These are phyloP conservation scores for Cephus rjabovi DNA, from an alignment of 2,888 invertebrate species.

Conservation along the genomic window DNA sequence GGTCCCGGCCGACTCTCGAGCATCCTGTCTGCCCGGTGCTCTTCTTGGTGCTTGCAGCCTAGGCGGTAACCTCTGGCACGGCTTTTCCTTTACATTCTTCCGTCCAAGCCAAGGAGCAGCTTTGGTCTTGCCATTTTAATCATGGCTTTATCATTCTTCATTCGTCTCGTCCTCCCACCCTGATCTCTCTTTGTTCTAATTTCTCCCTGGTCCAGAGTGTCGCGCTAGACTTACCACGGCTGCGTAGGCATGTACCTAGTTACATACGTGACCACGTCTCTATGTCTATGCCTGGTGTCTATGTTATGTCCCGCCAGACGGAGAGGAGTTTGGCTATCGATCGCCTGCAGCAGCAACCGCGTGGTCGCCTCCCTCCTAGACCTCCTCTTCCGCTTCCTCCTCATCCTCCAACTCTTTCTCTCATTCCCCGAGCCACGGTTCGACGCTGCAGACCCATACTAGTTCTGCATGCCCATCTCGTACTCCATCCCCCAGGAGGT, in stretches of 20 bases:
- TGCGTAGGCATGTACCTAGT: background rate
- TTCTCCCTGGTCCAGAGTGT: background rate
- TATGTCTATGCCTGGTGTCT: conserved; percentile 36
- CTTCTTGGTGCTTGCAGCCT: background rate
- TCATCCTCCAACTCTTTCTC: conserved; percentile 22
- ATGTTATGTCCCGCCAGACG: conserved; percentile 55
- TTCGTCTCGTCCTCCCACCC: background rate
- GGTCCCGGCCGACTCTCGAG: conserved; percentile 1
- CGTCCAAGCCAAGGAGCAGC: background rate
- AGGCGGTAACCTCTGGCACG: background rate
- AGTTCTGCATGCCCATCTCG: conserved; percentile 16
- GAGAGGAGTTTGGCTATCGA: conserved; percentile 64
- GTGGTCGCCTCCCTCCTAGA: conserved; percentile 44
- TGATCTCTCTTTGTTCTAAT: background rate
- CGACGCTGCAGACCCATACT: conserved; percentile 8
- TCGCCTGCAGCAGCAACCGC: conserved; percentile 52
- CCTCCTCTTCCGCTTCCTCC: conserved; percentile 20
- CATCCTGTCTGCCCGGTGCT: background rate
- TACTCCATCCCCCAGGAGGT: conserved; percentile 24
- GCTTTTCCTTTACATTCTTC: background rate
- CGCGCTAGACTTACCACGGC: background rate
- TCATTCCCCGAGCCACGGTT: conserved; percentile 11
- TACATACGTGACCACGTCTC: conserved; percentile 6
- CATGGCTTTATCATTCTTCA: background rate
- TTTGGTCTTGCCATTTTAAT: background rate